Evolutionary conservation across 2,888 invertebrate species (phyloP).

Genomic region (Drosophila histrio): DNA sequence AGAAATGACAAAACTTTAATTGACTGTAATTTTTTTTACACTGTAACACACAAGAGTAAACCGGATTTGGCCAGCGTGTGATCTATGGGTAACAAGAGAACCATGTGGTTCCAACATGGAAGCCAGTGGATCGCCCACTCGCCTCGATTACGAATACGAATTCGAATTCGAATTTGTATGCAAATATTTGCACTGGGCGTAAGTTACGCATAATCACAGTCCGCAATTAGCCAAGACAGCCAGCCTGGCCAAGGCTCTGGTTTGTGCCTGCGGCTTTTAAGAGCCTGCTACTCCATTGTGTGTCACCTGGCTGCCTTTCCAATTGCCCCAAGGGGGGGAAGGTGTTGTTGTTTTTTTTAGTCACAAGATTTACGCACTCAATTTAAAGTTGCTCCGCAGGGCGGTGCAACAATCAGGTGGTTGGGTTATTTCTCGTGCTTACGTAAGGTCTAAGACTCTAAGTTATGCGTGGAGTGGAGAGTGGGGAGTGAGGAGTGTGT

Average conservation of each 20-base stretch:
- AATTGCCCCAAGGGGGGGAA: conserved; percentile 29
- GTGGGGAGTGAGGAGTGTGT: not conserved
- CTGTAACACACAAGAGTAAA: conserved; percentile 37
- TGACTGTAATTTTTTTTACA: conserved; percentile 58
- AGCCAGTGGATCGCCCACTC: conserved; percentile 48
- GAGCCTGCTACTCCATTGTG: conserved; percentile 30
- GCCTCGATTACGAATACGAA: conserved; percentile 3
- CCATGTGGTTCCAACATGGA: not conserved
- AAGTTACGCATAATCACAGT: conserved; percentile 60
- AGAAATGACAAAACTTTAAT: conserved; percentile 63
- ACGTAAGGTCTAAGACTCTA: conserved; percentile 53
- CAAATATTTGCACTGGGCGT: conserved; percentile 59
- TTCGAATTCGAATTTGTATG: conserved; percentile 53
- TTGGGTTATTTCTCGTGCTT: conserved; percentile 29
- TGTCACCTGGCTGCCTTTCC: conserved; percentile 63
- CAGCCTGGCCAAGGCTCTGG: conserved; percentile 6
- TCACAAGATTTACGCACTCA: conserved; percentile 45
- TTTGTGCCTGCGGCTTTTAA: not conserved
- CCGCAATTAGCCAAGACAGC: conserved; percentile 11
- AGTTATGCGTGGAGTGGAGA: conserved; percentile 22
- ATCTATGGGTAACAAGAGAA: conserved; percentile 9
- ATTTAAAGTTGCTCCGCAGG: conserved; percentile 49
- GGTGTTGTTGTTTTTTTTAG: not conserved
- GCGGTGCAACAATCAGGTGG: conserved; percentile 37
- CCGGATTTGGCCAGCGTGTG: conserved; percentile 48